These are phyloP conservation scores for Cosmia pyralina DNA, from an alignment of 2,888 invertebrate genomes.

Conservation along the genomic window DNA sequence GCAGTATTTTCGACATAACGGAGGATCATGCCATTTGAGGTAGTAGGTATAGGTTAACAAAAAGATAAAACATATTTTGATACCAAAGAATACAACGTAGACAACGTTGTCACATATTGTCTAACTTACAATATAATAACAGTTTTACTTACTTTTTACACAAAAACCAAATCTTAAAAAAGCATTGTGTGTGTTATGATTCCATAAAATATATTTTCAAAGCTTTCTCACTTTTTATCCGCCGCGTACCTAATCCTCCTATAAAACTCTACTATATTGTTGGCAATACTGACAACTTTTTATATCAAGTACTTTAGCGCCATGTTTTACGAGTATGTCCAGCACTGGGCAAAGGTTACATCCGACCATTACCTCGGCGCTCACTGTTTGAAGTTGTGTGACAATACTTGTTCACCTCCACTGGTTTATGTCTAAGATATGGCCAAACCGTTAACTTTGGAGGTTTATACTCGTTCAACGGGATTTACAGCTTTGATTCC, in stretches of 20 bases:
- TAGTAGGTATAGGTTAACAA: too few relatives aligned
- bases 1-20: too few relatives aligned
- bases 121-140: slow-evolving; percentile 15
- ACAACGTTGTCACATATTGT: background rate
- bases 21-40: too few relatives aligned
- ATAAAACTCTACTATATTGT: slow-evolving; percentile 52
- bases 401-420: slow-evolving; percentile 41
- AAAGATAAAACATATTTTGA: background rate
- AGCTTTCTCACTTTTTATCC: slow-evolving; percentile 43
- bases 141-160: slow-evolving; percentile 18
- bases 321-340: slow-evolving; percentile 50
- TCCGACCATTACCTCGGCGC: slow-evolving; percentile 29
- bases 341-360: slow-evolving; percentile 54
- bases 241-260: slow-evolving; percentile 38
- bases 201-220: slow-evolving; percentile 50
- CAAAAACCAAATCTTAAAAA: slow-evolving; percentile 42
- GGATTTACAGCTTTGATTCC: slow-evolving; percentile 1
- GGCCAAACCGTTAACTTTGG: slow-evolving; percentile 29
- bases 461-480: slow-evolving; percentile 17
- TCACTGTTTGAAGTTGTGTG: slow-evolving; percentile 39
- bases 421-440: slow-evolving; percentile 34
- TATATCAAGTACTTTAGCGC: slow-evolving; percentile 48
- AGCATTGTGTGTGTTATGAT: slow-evolving; percentile 46
- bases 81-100: background rate
- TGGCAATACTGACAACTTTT: slow-evolving; percentile 45